These are phyloP conservation scores for Periophthalmus magnuspinnatus DNA, from an alignment of 2,797 vertebrate genomes.

Conservation along the genomic window DNA sequence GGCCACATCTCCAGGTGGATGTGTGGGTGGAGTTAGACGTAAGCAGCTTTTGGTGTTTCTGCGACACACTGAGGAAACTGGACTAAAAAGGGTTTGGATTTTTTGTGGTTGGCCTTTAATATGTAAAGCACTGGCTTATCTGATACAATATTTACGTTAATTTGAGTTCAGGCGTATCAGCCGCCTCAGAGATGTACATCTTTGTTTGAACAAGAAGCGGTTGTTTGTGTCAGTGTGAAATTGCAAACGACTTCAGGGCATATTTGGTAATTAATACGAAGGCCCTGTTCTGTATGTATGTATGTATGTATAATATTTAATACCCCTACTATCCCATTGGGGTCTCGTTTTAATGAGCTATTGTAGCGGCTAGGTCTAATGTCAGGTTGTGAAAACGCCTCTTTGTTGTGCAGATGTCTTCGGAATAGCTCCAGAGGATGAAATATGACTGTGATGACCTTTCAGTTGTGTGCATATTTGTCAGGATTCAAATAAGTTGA, in stretches of 20 bases:
- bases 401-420: slow-evolving; percentile 93
- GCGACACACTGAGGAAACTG: slow-evolving; percentile 43
- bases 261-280: slow-evolving; percentile 79
- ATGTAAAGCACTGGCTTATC: slow-evolving; percentile 45
- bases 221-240: slow-evolving; percentile 77
- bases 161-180: slow-evolving; percentile 53
- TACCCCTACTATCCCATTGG: slow-evolving; percentile 78
- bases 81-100: background rate
- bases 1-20: slow-evolving; percentile 22
- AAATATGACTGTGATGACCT: slow-evolving; percentile 95
- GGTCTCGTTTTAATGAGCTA: slow-evolving; percentile 88
- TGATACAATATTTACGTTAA: slow-evolving; percentile 72
- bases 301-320: slow-evolving; percentile 77
- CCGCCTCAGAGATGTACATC: slow-evolving; percentile 65
- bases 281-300: slow-evolving; percentile 57
- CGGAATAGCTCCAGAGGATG: slow-evolving; percentile 87
- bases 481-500: slow-evolving; percentile 95
- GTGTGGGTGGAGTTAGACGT: slow-evolving; percentile 2
- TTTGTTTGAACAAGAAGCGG: slow-evolving; percentile 71
- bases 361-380: slow-evolving; percentile 83
- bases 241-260: slow-evolving; percentile 75
- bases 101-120: slow-evolving; percentile 34
- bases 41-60: slow-evolving; percentile 27
- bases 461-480: slow-evolving; percentile 95
- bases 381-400: slow-evolving; percentile 87